Evolutionary conservation across 2,113 vertebrate species (phyloP).

Genomic region (Phainopepla nitens): DNA sequence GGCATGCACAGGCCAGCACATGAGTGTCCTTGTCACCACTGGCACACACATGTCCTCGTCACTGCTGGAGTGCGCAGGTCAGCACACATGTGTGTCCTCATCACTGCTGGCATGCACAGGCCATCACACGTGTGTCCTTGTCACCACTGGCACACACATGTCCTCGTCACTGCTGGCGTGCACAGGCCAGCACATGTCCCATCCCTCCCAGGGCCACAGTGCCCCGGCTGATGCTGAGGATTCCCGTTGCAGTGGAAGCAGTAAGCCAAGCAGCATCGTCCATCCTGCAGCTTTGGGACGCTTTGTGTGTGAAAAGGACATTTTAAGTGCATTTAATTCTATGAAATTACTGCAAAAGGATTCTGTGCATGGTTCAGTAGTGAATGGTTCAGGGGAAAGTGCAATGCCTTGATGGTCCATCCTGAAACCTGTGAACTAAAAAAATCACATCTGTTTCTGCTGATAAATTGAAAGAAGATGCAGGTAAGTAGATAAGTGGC

Average conservation of each 20-base stretch:
- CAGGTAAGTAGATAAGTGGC: slow-evolving; percentile 38
- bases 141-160: no score
- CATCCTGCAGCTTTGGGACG: neutral
- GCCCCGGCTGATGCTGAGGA: accelerated
- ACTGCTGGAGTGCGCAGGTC: accelerated
- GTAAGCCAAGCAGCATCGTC: accelerated
- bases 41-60: no score
- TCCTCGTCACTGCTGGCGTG: no score
- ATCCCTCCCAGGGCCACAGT: neutral
- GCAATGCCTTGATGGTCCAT: neutral
- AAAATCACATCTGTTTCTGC: neutral
- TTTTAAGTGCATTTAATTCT: neutral
- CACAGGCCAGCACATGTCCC: accelerated
- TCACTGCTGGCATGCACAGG: no score
- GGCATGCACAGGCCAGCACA: no score
- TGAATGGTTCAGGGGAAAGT: neutral
- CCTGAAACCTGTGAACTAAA: neutral
- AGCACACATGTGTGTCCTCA: neutral
- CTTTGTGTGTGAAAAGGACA: neutral
- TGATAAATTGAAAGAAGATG: neutral
- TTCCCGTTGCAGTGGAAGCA: neutral
- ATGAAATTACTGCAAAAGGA: neutral
- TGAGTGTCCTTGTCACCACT: no score
- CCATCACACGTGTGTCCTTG: no score
- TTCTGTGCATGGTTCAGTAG: neutral